Evolutionary conservation across 2,888 invertebrate genomes (phyloP), one percentile per base, ranked within the genome.

Genomic region (Caenorhabditis macrosperma): DNA sequence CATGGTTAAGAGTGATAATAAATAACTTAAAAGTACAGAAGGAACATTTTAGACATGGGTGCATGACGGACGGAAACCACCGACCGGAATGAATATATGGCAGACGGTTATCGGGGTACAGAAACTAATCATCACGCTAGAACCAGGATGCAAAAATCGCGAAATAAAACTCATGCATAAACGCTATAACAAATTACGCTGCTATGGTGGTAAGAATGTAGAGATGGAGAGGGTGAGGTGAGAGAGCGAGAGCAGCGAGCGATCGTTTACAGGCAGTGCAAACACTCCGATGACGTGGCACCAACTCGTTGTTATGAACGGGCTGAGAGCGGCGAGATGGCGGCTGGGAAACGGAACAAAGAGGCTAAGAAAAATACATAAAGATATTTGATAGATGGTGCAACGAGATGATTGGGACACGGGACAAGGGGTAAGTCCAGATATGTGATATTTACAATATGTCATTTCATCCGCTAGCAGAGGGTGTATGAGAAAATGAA

Each of bases 391-490:
- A 15, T 10, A 30, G 26, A 50, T 35, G 22, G 60, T 17, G 15
- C 33, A 46, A 35, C 7, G 41, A 54, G 61, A 61, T 46, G 46
- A 71, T 55, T 48, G 17, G 7, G 38, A 41, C 20, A 50, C 22
- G 50, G 67, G 44, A 54, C 41, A 20, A 12, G 30, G 44, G 44
- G 5, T 3, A 6, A 24, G 38, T 64, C 64, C 48, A 59, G 74
- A 74, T 74, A 74, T 74, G 74, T 59, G 38, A 17, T 74, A 74
- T 74, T 50, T 74, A 74, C 74, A 74, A 74, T 74, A 74, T 74
- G 74, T 74, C 64, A 66, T 74, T 74, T 41, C 74, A 59, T 64
- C 64, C 59, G 59, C 28, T 33, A 54, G 12, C 24, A 50, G 54
- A 24, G 24, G 24, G 6, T 12, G 38, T 26, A 33, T 26, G 60